Percentiles rank a stretch among this genome's conserved stretches.
These are phyloP conservation scores for Heliothis peltigera DNA, from an alignment of 2,888 invertebrate species.

Conservation along the genomic window DNA sequence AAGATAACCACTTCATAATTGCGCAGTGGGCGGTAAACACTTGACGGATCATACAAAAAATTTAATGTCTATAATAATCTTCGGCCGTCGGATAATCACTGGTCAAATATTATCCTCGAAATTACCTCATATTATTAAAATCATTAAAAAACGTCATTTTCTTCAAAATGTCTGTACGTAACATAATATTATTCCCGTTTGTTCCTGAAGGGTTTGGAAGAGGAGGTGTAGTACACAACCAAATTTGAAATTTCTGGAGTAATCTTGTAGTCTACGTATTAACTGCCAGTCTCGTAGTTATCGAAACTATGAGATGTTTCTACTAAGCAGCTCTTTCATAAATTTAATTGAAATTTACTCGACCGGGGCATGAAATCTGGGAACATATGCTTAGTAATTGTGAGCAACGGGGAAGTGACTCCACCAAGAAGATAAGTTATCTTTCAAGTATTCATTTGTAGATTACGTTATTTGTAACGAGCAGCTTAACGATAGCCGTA, in stretches of 20 bases:
- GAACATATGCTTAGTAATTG: too few species aligned
- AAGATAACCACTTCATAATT: conserved; percentile 13
- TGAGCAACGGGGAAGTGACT: too few species aligned
- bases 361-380: too few species aligned
- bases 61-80: conserved; percentile 19
- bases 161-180: conserved; percentile 32
- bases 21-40: conserved; percentile 31
- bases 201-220: neutral
- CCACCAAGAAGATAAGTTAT: conserved; percentile 18
- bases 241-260: too few species aligned
- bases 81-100: conserved; percentile 26
- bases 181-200: neutral
- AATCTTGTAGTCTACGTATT: too few species aligned
- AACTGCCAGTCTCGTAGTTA: too few species aligned
- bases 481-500: conserved; percentile 40
- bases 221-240: neutral
- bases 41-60: conserved; percentile 26
- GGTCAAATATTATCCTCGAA: conserved; percentile 45
- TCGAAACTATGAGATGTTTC: neutral
- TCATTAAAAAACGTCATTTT: conserved; percentile 52
- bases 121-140: conserved; percentile 43
- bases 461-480: conserved; percentile 11
- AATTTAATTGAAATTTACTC: too few species aligned
- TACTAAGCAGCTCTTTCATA: too few species aligned
- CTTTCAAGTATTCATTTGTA: conserved; percentile 20